phyloP scores from a whole-genome alignment of 2,113 vertebrate genomes.

The Serilophus lunatus region DNA sequence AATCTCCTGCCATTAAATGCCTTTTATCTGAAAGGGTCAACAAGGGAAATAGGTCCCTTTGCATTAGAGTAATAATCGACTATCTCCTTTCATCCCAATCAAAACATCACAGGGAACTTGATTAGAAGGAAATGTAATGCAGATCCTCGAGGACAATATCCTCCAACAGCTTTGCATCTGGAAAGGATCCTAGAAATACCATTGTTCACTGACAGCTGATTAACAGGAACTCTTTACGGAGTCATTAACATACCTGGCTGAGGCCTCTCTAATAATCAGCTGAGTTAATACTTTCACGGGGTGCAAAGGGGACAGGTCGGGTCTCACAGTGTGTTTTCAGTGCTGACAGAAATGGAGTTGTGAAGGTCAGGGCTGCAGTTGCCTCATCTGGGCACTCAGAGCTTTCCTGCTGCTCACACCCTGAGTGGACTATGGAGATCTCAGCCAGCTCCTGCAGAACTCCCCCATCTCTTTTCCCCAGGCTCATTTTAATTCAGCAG shows the following conservation, averaged over 20 bases:
- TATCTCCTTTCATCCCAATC: neutral
- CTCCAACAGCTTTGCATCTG: neutral
- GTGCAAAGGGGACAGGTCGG: neutral
- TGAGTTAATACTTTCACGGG: neutral
- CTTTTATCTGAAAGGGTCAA: neutral
- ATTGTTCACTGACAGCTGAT: neutral
- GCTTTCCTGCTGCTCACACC: neutral
- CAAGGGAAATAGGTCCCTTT: neutral
- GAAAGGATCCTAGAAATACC: neutral
- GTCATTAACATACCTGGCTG: neutral
- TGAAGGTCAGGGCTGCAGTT: neutral
- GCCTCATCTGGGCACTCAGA: neutral
- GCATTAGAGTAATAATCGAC: neutral
- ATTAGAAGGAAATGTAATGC: neutral
- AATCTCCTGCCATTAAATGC: neutral
- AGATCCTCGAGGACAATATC: neutral
- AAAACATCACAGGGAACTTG: neutral
- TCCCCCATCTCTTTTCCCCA: neutral
- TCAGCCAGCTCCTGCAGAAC: neutral
- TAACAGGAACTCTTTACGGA: neutral
- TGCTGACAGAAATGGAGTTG: neutral
- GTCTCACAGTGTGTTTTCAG: neutral
- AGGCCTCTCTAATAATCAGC: neutral
- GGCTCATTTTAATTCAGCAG: neutral
- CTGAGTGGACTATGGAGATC: neutral